Base-by-base conservation (phyloP, 1,140 invertebrate species). In the Drosophila leontia region DNA sequence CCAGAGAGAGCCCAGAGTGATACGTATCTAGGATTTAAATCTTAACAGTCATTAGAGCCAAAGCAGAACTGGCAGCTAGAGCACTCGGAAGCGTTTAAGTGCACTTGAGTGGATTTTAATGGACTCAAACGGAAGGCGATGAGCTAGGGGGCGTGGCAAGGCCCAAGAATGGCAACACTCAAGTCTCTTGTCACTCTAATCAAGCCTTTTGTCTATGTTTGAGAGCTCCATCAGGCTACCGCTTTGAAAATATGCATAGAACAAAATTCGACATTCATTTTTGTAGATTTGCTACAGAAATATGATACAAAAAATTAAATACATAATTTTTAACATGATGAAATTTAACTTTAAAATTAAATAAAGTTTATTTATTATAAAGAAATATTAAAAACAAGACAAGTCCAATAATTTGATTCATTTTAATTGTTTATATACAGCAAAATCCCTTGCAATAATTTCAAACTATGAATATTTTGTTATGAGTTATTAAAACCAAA, bases 41-140 rank as follows among this genome's bases (percentile, higher is more conserved):
- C 78, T 84, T 72, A 85, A 64, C 75, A 78, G 70, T 81, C 85
- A 85, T 90, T 90, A 85, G 75, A 57, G 55, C 13, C 17, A 48
- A 17, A 55, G 50, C 62, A 48, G 57, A 80, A 47, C 48, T 48
- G 67, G 35, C 58, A 77, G 68, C 51, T 60, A 17, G 79, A 88
- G 78, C 78, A 85, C 86, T 90, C 85, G 86, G 86, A 90, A 90
- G 72, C 78, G 59, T 90, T 90, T 90, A 90, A 90, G 85, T 90
- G 81, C 86, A 90, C 85, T 90, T 90, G 81, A 90, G 86, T 90
- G 85, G 75, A 90, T 90, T 90, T 90, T 90, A 90, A 90, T 90
- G 85, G 86, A 90, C 81, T 84, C 48, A 53, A 59, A 44, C 44
- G 77, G 44, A 29, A 26, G 67, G 48, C 63, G 39, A 37, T 55